Evolutionary conservation across 2,113 vertebrate species (phyloP).

Genomic region (Mastomys natalensis): DNA sequence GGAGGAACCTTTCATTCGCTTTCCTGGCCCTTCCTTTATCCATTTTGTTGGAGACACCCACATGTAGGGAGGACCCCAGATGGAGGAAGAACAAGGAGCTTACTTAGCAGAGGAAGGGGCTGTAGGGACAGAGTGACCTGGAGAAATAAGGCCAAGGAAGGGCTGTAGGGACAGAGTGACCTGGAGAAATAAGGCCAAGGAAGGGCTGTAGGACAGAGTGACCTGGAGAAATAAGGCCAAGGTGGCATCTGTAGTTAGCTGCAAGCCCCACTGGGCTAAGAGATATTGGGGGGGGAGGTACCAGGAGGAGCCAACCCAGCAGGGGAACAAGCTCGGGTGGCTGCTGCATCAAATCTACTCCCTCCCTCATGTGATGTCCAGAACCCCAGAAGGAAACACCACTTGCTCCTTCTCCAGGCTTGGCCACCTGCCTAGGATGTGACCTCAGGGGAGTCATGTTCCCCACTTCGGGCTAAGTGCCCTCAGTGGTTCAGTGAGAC

Average conservation of each 20-base stretch:
- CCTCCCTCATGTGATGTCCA: neutral
- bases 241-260: neutral
- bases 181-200: too few relatives aligned
- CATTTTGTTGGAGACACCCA: neutral
- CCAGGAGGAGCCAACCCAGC: neutral
- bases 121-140: accelerated
- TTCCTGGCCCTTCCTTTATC: neutral
- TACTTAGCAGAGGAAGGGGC: neutral
- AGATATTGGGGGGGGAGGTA: neutral
- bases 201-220: neutral
- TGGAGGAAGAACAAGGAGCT: neutral
- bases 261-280: neutral
- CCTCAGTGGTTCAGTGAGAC: neutral
- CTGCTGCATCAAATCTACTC: neutral
- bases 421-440: neutral
- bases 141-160: neutral
- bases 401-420: neutral
- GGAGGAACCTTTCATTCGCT: neutral
- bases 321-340: neutral
- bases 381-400: neutral
- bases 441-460: neutral
- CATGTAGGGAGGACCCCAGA: neutral
- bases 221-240: neutral
- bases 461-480: accelerated
- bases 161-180: neutral